Conservation (phyloP, 2,113 vertebrate genomes). For the Cnemophilus loriae region DNA sequence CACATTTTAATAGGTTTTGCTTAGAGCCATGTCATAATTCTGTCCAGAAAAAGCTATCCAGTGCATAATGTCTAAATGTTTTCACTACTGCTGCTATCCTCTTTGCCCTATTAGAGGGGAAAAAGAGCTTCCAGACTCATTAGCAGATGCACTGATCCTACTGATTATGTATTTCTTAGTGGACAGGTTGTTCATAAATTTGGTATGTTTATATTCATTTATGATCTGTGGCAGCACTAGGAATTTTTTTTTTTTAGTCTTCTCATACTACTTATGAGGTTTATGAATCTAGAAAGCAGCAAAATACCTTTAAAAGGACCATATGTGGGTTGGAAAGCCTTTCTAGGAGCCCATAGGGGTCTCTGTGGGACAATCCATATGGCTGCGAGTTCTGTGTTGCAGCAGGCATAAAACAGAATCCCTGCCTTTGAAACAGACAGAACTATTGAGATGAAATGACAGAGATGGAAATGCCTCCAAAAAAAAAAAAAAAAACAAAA, state of each 20-base stretch:
- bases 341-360: conserved; percentile 41
- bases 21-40: not conserved
- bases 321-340: not conserved
- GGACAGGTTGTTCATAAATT: not conserved
- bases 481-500: not conserved
- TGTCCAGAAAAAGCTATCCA: not conserved
- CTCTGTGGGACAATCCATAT: conserved; percentile 58
- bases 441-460: conserved; percentile 17
- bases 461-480: conserved; percentile 9
- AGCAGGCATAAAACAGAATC: conserved; percentile 26
- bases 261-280: not conserved
- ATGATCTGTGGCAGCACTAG: not conserved
- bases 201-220: not conserved
- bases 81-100: not conserved
- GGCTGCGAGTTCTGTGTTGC: not conserved
- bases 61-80: not conserved
- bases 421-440: conserved; percentile 13
- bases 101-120: not conserved
- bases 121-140: not conserved
- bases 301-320: not conserved
- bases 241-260: not conserved
- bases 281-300: not conserved
- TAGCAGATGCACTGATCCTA: not conserved
- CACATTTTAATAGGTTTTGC: conserved; percentile 45
- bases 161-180: not conserved